Percentiles rank a stretch among this genome's conserved stretches.
Evolutionary conservation across 2,888 invertebrate genomes (phyloP).

Genomic region (Drosophila pseudotakahashii): DNA sequence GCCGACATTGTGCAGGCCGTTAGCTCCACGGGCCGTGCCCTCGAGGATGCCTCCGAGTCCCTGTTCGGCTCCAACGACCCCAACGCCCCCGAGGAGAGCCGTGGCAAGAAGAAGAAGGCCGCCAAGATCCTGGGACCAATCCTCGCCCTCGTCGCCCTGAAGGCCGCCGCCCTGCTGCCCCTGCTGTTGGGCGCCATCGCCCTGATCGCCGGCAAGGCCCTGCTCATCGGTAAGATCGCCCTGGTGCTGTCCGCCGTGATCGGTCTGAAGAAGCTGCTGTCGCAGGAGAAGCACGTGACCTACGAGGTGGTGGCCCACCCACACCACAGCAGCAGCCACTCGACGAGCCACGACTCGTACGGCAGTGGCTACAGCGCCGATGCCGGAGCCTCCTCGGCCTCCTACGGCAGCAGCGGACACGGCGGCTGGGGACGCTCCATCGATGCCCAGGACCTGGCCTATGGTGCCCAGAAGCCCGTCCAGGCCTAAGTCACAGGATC

Average conservation of each 20-base stretch:
- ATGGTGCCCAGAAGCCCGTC: constrained; percentile 89
- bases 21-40: constrained; percentile 91
- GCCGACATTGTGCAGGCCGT: constrained; percentile 92
- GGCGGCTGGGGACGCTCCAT: constrained; percentile 91
- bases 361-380: constrained; percentile 86
- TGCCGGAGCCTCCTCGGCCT: constrained; percentile 86
- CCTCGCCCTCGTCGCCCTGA: constrained; percentile 90
- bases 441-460: constrained; percentile 91
- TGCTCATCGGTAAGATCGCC: constrained; percentile 93
- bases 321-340: constrained; percentile 89
- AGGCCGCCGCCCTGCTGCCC: constrained; percentile 91
- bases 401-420: constrained; percentile 88
- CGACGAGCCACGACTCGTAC: constrained; percentile 88
- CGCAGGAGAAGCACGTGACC: constrained; percentile 93
- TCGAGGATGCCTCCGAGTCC: constrained; percentile 89
- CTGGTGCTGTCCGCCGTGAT: constrained; percentile 93
- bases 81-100: constrained; percentile 87
- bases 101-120: constrained; percentile 93
- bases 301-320: constrained; percentile 95
- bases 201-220: constrained; percentile 93
- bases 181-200: constrained; percentile 92
- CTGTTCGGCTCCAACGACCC: constrained; percentile 86
- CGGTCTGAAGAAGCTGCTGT: constrained; percentile 92
- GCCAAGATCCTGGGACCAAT: constrained; percentile 91
- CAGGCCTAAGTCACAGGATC: constrained; percentile 73